Evolutionary conservation across 2,113 vertebrate genomes (phyloP).

Genomic region (Dunckerocampus dactyliophorus): DNA sequence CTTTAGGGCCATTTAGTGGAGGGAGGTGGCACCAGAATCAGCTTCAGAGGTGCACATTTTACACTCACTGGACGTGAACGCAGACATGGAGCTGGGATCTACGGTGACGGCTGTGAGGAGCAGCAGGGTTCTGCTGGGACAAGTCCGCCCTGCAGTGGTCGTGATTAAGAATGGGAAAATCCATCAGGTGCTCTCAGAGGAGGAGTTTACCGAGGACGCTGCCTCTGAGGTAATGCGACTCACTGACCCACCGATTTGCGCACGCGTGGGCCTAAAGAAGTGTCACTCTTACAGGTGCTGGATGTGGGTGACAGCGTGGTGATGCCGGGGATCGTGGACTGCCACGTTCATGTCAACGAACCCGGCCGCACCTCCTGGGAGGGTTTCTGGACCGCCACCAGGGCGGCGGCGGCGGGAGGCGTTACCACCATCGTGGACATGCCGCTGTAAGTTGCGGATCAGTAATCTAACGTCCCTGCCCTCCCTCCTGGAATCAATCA

Average conservation of each 20-base stretch:
- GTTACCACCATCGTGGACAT: conserved; percentile 83
- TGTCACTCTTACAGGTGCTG: conserved; percentile 58
- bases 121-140: conserved; percentile 65
- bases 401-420: conserved; percentile 79
- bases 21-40: conserved; percentile 9
- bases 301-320: conserved; percentile 77
- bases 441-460: conserved; percentile 70
- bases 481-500: too few relatives aligned
- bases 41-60: neutral
- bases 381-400: conserved; percentile 77
- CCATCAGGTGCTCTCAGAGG: conserved; percentile 49
- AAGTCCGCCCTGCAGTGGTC: conserved; percentile 69
- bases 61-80: neutral
- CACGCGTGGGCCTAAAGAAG: too few relatives aligned
- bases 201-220: conserved; percentile 14
- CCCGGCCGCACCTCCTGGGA: conserved; percentile 78
- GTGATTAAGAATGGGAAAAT: conserved; percentile 73
- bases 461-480: neutral
- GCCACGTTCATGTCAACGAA: conserved; percentile 80
- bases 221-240: too few relatives aligned
- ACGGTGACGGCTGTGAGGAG: conserved; percentile 67
- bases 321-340: conserved; percentile 80
- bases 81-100: conserved; percentile 67
- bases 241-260: too few relatives aligned
- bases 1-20: neutral